These are phyloP conservation scores for Poeciliopsis prolifica DNA, from an alignment of 2,113 vertebrate genomes.

Conservation along the genomic window DNA sequence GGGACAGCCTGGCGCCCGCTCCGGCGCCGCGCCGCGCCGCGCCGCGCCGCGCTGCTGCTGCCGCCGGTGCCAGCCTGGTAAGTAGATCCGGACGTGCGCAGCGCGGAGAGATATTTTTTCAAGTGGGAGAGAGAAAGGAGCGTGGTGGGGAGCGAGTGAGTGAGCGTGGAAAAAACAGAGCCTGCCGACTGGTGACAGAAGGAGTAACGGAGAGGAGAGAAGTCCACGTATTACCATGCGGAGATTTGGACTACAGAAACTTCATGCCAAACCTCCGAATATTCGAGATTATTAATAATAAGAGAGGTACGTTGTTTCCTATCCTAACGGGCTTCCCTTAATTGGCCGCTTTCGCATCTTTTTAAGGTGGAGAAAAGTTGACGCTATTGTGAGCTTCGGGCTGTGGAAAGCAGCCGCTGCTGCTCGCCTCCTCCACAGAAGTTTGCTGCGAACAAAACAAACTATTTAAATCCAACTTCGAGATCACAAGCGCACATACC, in stretches of 20 bases:
- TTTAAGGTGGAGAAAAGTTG: conserved; percentile 50
- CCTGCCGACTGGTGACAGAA: conserved; percentile 33
- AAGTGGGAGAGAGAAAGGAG: conserved; percentile 53
- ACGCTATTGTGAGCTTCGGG: conserved; percentile 55
- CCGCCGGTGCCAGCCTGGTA: conserved; percentile 61
- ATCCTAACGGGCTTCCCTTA: background rate
- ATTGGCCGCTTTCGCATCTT: conserved; percentile 17
- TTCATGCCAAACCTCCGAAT: conserved; percentile 72
- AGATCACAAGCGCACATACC: background rate
- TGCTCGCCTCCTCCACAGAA: conserved; percentile 25
- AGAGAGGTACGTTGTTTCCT: conserved; percentile 63
- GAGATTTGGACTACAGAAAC: conserved; percentile 69
- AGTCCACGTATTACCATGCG: conserved; percentile 74
- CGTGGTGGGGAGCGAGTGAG: conserved; percentile 17
- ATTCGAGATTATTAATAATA: conserved; percentile 55
- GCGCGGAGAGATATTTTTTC: conserved; percentile 75
- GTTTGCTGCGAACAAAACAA: conserved; percentile 25
- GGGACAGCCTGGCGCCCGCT: background rate
- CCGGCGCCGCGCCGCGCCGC: conserved; percentile 38
- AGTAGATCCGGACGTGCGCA: conserved; percentile 83
- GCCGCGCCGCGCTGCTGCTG: conserved; percentile 7
- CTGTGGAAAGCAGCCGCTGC: conserved; percentile 21
- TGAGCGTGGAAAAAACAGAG: background rate
- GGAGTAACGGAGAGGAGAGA: conserved; percentile 42
- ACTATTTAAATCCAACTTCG: background rate